Evolutionary conservation across 2,888 invertebrate species (phyloP), one percentile per base, ranked within the genome.

Genomic region (Cryptocephalus moraei): DNA sequence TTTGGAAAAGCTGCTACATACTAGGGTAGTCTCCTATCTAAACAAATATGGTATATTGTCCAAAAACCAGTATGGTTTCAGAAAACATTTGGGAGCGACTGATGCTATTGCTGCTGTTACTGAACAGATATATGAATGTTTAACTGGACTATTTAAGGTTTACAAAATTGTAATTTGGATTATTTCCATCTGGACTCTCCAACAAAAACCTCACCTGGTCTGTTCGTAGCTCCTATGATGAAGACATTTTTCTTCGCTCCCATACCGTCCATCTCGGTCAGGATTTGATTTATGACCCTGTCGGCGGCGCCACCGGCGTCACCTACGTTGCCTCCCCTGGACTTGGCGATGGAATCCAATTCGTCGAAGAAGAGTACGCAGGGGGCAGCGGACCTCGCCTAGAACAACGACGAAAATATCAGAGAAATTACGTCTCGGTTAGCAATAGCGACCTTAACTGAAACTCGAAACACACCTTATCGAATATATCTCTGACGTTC

Each of bases 211-310:
- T 47, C 62, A 75, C 74, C 76, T 53, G 85, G 85, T 60, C 91
- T 78, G 75, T 92, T 93, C 52, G 93, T 93, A 56, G 91, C 86
- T 69, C 99, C 99, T 69, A 99, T 99, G 60, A 99, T 99, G 72
- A 99, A 99, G 14, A 99, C 99, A 70, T 99, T 99, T 74, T 99
- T 99, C 79, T 99, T 99, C 32, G 95, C 91, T 34, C 94, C 94
- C 97, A 99, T 99, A 63, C 99, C 99, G 72, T 99, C 99, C 99
- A 99, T 99, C 78, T 99, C 99, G 1, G 99, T 99, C 48, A 99
- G 80, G 65, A 99, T 93, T 78, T 99, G 99, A 76, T 99, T 99
- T 72, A 99, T 99, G 51, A 99, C 99, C 56, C 99, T 81, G 75
- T 99, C 99, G 2, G 97, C 96, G 38, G 99, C 97, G 50, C 94